Conservation (phyloP, 2,888 invertebrate species). For the Glyphotaelius pellucidus region DNA sequence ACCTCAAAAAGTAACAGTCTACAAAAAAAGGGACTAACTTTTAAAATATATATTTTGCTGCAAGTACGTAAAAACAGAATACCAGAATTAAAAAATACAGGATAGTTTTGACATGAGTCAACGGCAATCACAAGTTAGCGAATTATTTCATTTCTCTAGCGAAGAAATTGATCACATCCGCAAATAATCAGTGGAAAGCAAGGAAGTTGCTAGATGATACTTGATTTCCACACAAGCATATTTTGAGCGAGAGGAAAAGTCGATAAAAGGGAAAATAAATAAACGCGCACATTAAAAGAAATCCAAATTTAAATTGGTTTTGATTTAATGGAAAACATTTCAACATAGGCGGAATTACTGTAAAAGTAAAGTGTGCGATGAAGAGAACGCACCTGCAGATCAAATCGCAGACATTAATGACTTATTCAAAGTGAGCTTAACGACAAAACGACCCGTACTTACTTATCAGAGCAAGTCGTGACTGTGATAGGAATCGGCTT, state of each 20-base stretch:
- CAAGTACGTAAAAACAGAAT: not conserved
- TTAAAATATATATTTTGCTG: too few relatives aligned
- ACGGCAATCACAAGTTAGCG: not conserved
- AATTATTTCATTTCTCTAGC: not conserved
- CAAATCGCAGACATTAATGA: conserved; percentile 38
- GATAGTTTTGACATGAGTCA: not conserved
- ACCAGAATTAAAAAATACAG: not conserved
- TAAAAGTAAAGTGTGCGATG: conserved; percentile 19
- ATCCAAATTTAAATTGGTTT: not conserved
- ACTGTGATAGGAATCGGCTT: conserved; percentile 15
- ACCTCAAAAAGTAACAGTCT: too few relatives aligned
- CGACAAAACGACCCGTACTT: conserved; percentile 12
- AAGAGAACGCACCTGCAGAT: conserved; percentile 25
- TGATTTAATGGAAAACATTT: not conserved
- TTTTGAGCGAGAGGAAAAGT: not conserved
- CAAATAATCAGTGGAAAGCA: not conserved
- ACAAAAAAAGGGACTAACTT: not conserved
- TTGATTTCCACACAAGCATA: not conserved
- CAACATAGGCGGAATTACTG: not conserved
- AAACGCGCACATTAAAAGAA: conserved; percentile 3
- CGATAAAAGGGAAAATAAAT: not conserved
- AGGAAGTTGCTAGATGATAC: not conserved
- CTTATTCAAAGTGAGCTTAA: conserved; percentile 39
- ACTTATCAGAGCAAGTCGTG: conserved; percentile 45
- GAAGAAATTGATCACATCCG: not conserved